These are phyloP conservation scores for Machimus rusticus DNA, from an alignment of 2,888 invertebrate species.

Conservation along the genomic window DNA sequence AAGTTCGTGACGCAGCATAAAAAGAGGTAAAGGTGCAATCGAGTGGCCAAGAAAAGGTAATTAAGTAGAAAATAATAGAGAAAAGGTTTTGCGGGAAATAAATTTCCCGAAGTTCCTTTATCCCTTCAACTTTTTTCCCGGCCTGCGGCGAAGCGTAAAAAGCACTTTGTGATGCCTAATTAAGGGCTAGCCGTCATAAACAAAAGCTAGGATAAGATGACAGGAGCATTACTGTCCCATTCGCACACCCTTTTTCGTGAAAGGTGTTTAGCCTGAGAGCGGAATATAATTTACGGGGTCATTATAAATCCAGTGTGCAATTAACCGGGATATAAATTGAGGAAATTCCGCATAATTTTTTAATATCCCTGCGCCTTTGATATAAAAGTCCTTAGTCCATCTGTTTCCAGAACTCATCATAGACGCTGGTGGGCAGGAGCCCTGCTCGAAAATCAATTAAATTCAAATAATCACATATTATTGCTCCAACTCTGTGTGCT, in stretches of 20 bases:
- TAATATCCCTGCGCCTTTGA: neutral
- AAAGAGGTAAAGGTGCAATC: neutral
- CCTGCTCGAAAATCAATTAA: neutral
- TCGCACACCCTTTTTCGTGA: neutral
- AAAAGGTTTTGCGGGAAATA: slow-evolving; percentile 22
- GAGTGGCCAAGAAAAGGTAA: slow-evolving; percentile 13
- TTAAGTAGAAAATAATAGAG: slow-evolving; percentile 37
- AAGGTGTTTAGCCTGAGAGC: neutral
- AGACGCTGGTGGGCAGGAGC: neutral
- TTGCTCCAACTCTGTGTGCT: neutral
- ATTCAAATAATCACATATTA: neutral
- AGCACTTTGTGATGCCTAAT: slow-evolving; percentile 10
- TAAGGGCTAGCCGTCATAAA: slow-evolving; percentile 4
- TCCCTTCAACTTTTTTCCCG: neutral
- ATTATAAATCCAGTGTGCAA: neutral
- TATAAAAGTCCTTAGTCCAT: neutral
- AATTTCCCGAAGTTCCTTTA: slow-evolving; percentile 4
- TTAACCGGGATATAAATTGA: neutral
- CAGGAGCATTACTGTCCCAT: slow-evolving; percentile 6
- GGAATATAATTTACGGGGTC: neutral
- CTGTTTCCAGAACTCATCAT: neutral
- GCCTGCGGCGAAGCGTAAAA: neutral
- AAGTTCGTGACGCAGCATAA: slow-evolving; percentile 10
- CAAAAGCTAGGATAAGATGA: slow-evolving; percentile 2
- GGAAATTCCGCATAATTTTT: neutral